These are phyloP conservation scores for Drosophila nannoptera DNA, from an alignment of 1,140 invertebrate genomes.

Conservation along the genomic window DNA sequence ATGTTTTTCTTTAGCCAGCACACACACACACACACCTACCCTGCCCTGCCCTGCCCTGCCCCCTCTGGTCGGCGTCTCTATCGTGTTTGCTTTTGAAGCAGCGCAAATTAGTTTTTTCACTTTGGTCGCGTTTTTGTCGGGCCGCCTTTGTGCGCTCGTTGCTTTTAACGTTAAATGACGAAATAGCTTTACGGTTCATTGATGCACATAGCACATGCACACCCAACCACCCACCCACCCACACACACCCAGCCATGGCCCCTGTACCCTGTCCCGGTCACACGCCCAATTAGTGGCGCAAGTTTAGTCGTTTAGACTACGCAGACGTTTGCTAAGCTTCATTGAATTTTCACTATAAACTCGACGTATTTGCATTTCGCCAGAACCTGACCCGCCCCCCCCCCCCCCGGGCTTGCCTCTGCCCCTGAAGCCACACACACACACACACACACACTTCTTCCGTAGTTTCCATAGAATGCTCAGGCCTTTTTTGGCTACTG, in stretches of 20 bases:
- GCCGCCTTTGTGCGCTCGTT: conserved; percentile 53
- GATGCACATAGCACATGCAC: conserved; percentile 65
- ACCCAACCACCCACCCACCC: conserved; percentile 9
- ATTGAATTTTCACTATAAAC: conserved; percentile 72
- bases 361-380: conserved; percentile 63
- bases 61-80: conserved; percentile 7
- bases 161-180: conserved; percentile 77
- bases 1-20: conserved; percentile 73
- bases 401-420: conserved; percentile 3
- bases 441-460: not conserved
- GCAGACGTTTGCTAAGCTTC: conserved; percentile 68
- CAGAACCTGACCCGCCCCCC: conserved; percentile 25
- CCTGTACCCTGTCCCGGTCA: conserved; percentile 36
- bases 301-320: conserved; percentile 68
- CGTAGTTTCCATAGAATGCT: conserved; percentile 25
- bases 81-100: conserved; percentile 76
- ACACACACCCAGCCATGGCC: not conserved
- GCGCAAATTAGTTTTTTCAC: conserved; percentile 79
- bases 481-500: conserved; percentile 68
- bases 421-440: not conserved
- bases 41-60: not conserved
- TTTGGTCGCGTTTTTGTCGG: conserved; percentile 69
- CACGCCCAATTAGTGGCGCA: conserved; percentile 75
- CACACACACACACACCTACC: conserved; percentile 1
- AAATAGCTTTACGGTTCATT: conserved; percentile 77